Percentiles rank a stretch among this genome's conserved stretches.
phyloP scores from a whole-genome alignment of 2,113 vertebrate genomes.

The Aegotheles bennettii region DNA sequence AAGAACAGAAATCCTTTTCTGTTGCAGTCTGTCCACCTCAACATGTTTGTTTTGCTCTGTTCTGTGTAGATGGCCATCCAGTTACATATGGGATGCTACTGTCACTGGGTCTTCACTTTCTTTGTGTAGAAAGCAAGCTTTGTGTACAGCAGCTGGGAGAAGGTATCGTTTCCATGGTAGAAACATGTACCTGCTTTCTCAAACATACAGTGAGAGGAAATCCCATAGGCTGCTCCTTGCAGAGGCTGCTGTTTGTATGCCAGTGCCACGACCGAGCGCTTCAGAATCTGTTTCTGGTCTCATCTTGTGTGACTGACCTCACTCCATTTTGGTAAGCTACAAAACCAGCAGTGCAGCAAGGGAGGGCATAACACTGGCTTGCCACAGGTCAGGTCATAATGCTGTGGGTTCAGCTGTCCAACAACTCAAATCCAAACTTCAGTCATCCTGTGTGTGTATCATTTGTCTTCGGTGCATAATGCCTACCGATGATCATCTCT shows the following conservation, averaged over 20 bases:
- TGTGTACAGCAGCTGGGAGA: neutral
- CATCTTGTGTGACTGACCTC: neutral
- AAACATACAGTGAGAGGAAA: neutral
- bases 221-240: neutral
- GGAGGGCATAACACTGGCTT: fast-evolving
- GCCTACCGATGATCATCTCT: neutral
- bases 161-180: neutral
- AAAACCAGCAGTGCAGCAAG: neutral
- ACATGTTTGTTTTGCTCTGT: neutral
- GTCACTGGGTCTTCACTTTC: neutral
- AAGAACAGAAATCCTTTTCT: neutral
- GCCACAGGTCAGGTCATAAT: neutral
- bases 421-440: neutral
- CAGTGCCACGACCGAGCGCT: too few relatives aligned
- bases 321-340: neutral
- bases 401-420: neutral
- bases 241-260: neutral
- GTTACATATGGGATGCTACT: neutral
- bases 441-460: neutral
- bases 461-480: neutral
- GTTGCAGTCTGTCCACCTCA: neutral
- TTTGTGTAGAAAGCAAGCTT: neutral
- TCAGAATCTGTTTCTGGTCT: neutral
- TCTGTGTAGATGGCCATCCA: neutral
- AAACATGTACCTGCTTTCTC: neutral